Evolutionary conservation across 2,113 vertebrate genomes (phyloP).

Genomic region (Megatriorchis doriae): DNA sequence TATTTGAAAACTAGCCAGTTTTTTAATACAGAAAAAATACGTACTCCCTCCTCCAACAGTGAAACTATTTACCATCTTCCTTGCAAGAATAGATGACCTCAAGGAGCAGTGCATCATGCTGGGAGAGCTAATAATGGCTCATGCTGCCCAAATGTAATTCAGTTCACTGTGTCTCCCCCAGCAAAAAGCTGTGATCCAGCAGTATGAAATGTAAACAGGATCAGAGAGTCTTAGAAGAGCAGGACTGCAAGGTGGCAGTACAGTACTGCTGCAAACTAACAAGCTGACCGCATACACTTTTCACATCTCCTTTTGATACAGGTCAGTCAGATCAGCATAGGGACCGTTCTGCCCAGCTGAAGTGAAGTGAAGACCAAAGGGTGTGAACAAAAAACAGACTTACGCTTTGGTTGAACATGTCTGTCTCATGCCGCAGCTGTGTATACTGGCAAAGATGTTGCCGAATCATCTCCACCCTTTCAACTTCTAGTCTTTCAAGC

Average conservation of each 20-base stretch:
- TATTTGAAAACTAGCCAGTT: not conserved
- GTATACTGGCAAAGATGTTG: constrained; percentile 96
- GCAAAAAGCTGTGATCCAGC: not conserved
- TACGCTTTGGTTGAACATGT: constrained; percentile 99
- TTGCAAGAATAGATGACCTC: not conserved
- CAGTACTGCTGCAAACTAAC: not conserved
- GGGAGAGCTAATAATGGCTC: not conserved
- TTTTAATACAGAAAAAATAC: not conserved
- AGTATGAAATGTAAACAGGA: not conserved
- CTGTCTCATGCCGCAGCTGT: constrained; percentile 93
- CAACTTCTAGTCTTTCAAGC: constrained; percentile 92
- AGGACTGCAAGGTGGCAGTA: not conserved
- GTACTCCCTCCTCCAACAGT: not conserved
- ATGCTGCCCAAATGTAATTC: not conserved
- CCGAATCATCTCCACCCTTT: constrained; percentile 93
- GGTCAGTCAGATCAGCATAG: not conserved
- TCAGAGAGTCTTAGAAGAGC: not conserved
- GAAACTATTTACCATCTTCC: not conserved
- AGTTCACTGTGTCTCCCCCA: not conserved
- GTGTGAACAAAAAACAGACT: constrained; percentile 48
- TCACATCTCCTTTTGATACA: not conserved
- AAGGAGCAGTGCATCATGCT: not conserved
- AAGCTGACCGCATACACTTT: not conserved
- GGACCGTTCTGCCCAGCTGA: not conserved
- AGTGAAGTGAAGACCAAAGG: not conserved